Percentiles rank a stretch among this genome's conserved stretches.
Conservation (phyloP, 35 echinoderm and acorn worm species). For the Stichopus chloronotus region DNA sequence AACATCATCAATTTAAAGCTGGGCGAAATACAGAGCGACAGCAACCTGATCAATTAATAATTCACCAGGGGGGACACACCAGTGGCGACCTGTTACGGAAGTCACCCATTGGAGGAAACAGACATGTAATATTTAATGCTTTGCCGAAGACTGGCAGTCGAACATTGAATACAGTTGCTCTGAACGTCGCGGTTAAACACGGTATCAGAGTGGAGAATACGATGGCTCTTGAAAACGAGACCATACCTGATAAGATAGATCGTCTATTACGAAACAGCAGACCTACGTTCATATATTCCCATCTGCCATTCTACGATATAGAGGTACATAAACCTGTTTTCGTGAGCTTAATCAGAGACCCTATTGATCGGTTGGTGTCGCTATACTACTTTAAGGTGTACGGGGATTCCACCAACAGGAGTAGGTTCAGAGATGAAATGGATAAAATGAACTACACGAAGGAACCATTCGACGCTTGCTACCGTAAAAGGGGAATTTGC, state of each 20-base stretch:
- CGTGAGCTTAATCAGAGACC: conserved; percentile 38
- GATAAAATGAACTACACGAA: conserved; percentile 25
- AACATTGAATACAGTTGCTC: conserved; percentile 30
- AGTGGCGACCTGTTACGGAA: not conserved
- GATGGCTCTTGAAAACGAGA: conserved; percentile 37
- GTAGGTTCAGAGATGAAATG: conserved; percentile 23
- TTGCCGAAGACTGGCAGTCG: conserved; percentile 46
- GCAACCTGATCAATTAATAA: not conserved
- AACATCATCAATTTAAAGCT: not conserved
- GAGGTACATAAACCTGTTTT: not conserved
- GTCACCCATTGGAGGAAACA: not conserved
- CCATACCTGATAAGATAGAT: conserved; percentile 1
- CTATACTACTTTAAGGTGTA: conserved; percentile 48
- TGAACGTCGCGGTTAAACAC: not conserved
- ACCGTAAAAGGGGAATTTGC: not conserved
- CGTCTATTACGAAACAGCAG: not conserved
- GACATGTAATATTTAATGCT: conserved; percentile 20
- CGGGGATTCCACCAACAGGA: conserved; percentile 9
- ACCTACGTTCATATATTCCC: conserved; percentile 44
- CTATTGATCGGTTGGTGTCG: conserved; percentile 35
- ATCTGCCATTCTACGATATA: not conserved
- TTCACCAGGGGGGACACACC: not conserved
- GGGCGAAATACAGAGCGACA: not conserved
- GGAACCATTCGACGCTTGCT: conserved; percentile 20
- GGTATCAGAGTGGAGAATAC: conserved; percentile 22